A percentile compares a stretch with the other conserved stretches of the same genome.
phyloP scores from a whole-genome alignment of 2,113 vertebrate species.

The Protobothrops flavoviridis region DNA sequence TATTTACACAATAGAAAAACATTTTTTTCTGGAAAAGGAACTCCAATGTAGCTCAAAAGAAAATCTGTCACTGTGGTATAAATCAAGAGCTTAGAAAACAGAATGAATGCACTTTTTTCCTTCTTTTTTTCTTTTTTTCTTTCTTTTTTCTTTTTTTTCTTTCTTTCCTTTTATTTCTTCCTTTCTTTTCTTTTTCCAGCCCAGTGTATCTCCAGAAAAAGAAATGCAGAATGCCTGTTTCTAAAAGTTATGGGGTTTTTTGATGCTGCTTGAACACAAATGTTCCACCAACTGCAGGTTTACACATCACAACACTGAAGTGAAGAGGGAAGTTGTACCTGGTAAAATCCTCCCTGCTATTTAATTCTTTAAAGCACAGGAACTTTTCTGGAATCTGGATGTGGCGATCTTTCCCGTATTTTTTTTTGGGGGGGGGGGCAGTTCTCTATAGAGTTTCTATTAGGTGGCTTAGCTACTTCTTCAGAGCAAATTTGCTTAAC shows the following conservation, averaged over 20 bases:
- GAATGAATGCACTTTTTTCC: background rate
- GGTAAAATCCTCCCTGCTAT: background rate
- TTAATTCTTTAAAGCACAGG: background rate
- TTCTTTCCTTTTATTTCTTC: background rate
- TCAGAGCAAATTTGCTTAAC: constrained; percentile 68
- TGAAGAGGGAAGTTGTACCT: background rate
- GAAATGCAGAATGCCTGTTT: background rate
- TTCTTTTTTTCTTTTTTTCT: background rate
- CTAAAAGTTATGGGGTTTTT: background rate
- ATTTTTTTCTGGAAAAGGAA: background rate
- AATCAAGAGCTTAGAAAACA: background rate
- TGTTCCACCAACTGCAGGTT: background rate
- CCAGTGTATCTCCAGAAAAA: background rate
- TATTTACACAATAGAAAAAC: background rate
- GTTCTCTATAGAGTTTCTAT: constrained; percentile 68
- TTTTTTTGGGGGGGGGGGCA: constrained; percentile 16
- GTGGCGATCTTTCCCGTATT: background rate
- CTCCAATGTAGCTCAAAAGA: background rate
- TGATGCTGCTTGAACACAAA: background rate
- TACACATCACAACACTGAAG: background rate
- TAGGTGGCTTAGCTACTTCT: constrained; percentile 69
- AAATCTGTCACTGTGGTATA: background rate
- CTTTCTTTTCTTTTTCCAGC: background rate
- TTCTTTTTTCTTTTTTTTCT: background rate
- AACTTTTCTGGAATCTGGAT: background rate